Evolutionary conservation across 2,888 invertebrate genomes (phyloP).

Genomic region (Heliconius erato): DNA sequence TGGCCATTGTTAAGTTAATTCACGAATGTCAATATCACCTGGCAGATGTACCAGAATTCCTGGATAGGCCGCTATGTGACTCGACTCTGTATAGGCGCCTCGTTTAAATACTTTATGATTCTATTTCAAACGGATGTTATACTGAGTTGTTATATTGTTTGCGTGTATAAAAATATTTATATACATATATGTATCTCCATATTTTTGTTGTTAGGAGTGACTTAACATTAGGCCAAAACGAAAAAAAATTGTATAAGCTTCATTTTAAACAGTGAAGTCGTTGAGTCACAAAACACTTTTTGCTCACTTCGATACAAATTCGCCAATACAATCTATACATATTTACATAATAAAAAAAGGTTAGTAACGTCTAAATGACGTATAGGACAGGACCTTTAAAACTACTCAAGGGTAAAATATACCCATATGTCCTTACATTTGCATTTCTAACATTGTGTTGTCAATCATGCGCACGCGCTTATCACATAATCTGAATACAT

Average conservation of each 20-base stretch:
- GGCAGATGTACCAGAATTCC: slow-evolving; percentile 34
- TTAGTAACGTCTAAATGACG: slow-evolving; percentile 21
- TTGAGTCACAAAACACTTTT: neutral
- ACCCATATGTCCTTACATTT: slow-evolving; percentile 57
- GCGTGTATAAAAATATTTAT: neutral
- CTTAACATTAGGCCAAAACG: too few relatives aligned
- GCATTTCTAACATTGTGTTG: slow-evolving; percentile 78
- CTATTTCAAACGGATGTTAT: slow-evolving; percentile 24
- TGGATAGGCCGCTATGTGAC: slow-evolving; percentile 31
- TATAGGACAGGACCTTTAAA: slow-evolving; percentile 20
- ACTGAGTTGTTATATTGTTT: neutral
- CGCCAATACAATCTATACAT: neutral
- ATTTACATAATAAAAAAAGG: neutral
- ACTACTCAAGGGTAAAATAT: slow-evolving; percentile 30
- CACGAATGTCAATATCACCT: slow-evolving; percentile 34
- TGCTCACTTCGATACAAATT: neutral
- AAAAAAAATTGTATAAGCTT: too few relatives aligned
- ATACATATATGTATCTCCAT: neutral
- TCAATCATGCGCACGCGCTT: slow-evolving; percentile 75
- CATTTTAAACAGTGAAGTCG: too few relatives aligned
- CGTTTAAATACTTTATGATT: slow-evolving; percentile 33
- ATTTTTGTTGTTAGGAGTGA: too few relatives aligned
- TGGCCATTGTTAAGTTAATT: neutral
- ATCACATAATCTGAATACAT: slow-evolving; percentile 71
- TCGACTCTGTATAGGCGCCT: slow-evolving; percentile 21